A percentile compares a stretch with the other conserved stretches of the same genome.
Conservation (phyloP, 2,888 invertebrate genomes). For the Sphaeridia pumilis region DNA sequence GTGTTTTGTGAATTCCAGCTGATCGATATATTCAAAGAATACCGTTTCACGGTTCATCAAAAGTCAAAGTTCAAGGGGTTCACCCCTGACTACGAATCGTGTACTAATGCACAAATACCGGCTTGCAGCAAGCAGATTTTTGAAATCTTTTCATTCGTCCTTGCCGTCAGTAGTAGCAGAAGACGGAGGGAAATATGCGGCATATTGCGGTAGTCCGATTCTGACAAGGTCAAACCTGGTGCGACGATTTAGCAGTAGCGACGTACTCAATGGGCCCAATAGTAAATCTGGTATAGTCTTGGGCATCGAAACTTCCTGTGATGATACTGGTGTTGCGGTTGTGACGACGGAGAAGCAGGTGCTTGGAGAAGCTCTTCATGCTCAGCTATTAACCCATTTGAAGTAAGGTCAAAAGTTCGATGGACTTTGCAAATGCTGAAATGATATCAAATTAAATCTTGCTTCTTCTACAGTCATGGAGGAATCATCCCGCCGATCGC, state of each 20-base stretch:
- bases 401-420: conserved; percentile 45
- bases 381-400: conserved; percentile 65
- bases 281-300: conserved; percentile 44
- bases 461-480: conserved; percentile 50
- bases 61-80: too few relatives aligned
- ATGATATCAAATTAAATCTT: neutral
- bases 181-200: neutral
- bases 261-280: conserved; percentile 1
- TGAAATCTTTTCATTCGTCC: conserved; percentile 7
- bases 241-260: neutral
- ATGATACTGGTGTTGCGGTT: conserved; percentile 89
- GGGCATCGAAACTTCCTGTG: conserved; percentile 95
- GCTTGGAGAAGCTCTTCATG: conserved; percentile 66
- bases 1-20: too few relatives aligned
- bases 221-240: neutral
- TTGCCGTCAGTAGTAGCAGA: conserved; percentile 4
- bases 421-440: neutral
- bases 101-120: conserved; percentile 15
- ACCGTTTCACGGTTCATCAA: too few relatives aligned
- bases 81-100: too few relatives aligned
- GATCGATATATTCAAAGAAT: too few relatives aligned
- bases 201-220: neutral
- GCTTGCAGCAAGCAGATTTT: conserved; percentile 8
- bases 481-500: conserved; percentile 86
- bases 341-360: conserved; percentile 59